Base-by-base conservation (phyloP, 2,888 invertebrate genomes). In the Drosophila silvestris region DNA sequence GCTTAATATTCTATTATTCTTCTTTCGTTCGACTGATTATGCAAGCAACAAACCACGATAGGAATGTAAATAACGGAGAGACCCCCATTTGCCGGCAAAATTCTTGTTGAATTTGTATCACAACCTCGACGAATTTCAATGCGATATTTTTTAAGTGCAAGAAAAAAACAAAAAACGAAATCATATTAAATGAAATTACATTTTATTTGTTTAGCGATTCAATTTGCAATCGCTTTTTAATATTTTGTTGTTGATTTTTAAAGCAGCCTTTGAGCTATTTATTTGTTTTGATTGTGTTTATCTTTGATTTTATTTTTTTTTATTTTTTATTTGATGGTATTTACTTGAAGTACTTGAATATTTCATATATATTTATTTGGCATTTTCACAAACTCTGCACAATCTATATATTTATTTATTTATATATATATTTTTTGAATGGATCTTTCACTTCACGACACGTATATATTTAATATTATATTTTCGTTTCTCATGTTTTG, bases 391-490 rank as follows among this genome's bases (percentile, higher is more conserved):
- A 67, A 74, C 74, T 74, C 74, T 77, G 44, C 74, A 73, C 50
- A 22, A 56, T 50, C 14, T 41, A 33, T 65, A 16, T 52, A 57
- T 51, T 6, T 19, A 33, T 44, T 19, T n/a, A 16, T 30, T 5
- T 19, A 22, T 37, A 51, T 61, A n/a, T 33, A n/a, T 44, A 30
- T 22, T 16, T 65, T 57, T 64, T 52, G 14, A 39, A 52, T 53
- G 59, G 14, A 60, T 60, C 74, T 66, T 74, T 26, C 65, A 74
- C 65, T 70, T 66, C 75, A 70, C 65, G 70, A 62, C 74, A 60
- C 32, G 39, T 32, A 37, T 47, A 37, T 61, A 9, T 67, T 57
- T 57, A 12, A 37, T 56, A 14, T 56, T 56, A 39, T 61, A 30
- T 67, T 50, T 56, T 50, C 12, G 16, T 56, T 57, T 53, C 44